These are phyloP conservation scores for Linepithema humile DNA, from an alignment of 1,140 invertebrate species.

Conservation along the genomic window DNA sequence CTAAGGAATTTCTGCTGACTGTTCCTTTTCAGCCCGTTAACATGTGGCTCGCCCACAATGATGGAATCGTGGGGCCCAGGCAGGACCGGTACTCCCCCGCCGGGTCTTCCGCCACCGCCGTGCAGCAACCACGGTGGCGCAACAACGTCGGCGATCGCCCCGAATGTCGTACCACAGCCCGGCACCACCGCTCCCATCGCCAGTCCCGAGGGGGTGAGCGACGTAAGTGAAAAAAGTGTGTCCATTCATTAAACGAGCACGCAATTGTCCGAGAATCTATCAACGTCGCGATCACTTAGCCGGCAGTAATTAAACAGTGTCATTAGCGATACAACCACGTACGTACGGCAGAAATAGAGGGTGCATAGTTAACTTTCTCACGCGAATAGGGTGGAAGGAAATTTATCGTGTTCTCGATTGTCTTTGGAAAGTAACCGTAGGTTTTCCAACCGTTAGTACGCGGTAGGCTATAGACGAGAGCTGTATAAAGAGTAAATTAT, in stretches of 20 bases:
- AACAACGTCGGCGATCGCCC: slow-evolving; percentile 69
- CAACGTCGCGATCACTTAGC: slow-evolving; percentile 2
- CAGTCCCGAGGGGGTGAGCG: slow-evolving; percentile 84
- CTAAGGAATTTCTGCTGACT: slow-evolving; percentile 14
- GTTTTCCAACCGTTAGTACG: background rate
- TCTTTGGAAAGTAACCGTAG: background rate
- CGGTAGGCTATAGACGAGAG: no score
- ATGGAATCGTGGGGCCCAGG: slow-evolving; percentile 81
- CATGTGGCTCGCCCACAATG: slow-evolving; percentile 84
- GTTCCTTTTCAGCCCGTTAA: slow-evolving; percentile 83
- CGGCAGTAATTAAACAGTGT: slow-evolving; percentile 7
- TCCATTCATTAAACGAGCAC: background rate
- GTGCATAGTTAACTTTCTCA: slow-evolving; percentile 7
- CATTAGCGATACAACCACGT: slow-evolving; percentile 4
- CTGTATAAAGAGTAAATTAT: background rate
- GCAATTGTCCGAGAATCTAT: background rate
- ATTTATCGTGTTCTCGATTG: background rate
- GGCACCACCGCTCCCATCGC: slow-evolving; percentile 82
- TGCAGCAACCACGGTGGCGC: slow-evolving; percentile 73
- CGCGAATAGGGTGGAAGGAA: background rate
- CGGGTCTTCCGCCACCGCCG: slow-evolving; percentile 75
- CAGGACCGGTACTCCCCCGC: slow-evolving; percentile 77
- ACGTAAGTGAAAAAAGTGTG: slow-evolving; percentile 73
- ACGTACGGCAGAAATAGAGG: background rate
- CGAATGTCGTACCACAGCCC: slow-evolving; percentile 67